Evolutionary conservation across 30 jellyfish, hydroid and myxozoan genomes (phyloP).

Genomic region (Morbakka virulenta): DNA sequence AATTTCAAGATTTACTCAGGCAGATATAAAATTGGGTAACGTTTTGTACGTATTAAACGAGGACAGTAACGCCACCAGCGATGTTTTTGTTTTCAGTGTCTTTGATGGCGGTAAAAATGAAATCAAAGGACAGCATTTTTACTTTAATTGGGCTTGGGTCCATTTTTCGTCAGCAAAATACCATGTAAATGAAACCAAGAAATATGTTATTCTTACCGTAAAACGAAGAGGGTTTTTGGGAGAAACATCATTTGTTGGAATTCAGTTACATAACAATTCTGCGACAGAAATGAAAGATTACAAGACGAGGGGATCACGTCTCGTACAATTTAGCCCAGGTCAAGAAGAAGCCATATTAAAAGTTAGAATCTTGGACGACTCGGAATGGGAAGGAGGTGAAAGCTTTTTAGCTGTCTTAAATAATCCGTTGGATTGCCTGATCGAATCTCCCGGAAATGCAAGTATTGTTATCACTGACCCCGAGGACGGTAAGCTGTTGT

Average conservation of each 20-base stretch:
- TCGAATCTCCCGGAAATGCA: slow-evolving; percentile 67
- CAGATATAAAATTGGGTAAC: slow-evolving; percentile 54
- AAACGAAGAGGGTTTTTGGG: slow-evolving; percentile 84
- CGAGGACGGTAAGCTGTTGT: slow-evolving; percentile 84
- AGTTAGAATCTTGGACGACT: slow-evolving; percentile 64
- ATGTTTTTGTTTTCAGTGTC: slow-evolving; percentile 71
- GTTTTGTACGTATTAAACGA: slow-evolving; percentile 57
- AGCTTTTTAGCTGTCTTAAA: slow-evolving; percentile 37
- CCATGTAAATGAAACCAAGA: slow-evolving; percentile 76
- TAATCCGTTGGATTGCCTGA: slow-evolving; percentile 42
- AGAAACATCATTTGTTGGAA: slow-evolving; percentile 66
- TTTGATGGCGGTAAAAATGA: slow-evolving; percentile 75
- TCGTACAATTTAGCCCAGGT: slow-evolving; percentile 83
- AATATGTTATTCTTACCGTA: slow-evolving; percentile 43
- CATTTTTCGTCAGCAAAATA: slow-evolving; percentile 28
- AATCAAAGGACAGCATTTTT: slow-evolving; percentile 64
- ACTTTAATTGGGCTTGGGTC: slow-evolving; percentile 95
- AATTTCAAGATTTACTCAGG: slow-evolving; percentile 63
- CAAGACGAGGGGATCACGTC: slow-evolving; percentile 39
- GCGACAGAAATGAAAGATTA: slow-evolving; percentile 62
- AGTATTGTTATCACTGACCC: slow-evolving; percentile 66
- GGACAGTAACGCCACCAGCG: slow-evolving; percentile 69
- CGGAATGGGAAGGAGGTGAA: slow-evolving; percentile 58
- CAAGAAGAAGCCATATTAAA: slow-evolving; percentile 61
- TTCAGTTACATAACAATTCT: slow-evolving; percentile 56